These are phyloP conservation scores for Amphiprion clarkii DNA, from an alignment of 2,797 vertebrate genomes.

Conservation along the genomic window DNA sequence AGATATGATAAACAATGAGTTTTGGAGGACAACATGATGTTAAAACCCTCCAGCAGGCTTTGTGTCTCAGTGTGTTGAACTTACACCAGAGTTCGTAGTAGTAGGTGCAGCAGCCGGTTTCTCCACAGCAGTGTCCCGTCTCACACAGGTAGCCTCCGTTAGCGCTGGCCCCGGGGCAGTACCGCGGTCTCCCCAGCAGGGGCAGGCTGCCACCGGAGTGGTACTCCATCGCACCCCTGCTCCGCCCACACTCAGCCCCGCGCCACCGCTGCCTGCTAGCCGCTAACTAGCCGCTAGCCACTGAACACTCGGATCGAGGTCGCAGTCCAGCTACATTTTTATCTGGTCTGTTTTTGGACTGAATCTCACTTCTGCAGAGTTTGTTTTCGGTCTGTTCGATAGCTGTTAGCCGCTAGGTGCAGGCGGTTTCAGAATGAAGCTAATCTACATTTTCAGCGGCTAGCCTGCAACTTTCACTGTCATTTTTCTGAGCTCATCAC, in stretches of 20 bases:
- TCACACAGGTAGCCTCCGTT: constrained; percentile 94
- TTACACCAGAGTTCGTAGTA: constrained; percentile 98
- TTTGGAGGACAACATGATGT: no score
- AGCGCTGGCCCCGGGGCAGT: constrained; percentile 90
- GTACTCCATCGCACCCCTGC: constrained; percentile 87
- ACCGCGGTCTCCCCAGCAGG: constrained; percentile 88
- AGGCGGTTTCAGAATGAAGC: not conserved
- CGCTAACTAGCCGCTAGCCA: constrained; percentile 57
- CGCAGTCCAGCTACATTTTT: constrained; percentile 63
- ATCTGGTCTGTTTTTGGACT: not conserved
- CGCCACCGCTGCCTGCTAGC: constrained; percentile 63
- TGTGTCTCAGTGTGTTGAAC: constrained; percentile 30
- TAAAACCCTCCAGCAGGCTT: no score
- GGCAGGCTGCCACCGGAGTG: constrained; percentile 87
- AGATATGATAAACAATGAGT: no score
- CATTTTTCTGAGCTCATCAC: not conserved
- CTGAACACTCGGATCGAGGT: not conserved
- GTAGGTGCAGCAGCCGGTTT: constrained; percentile 97
- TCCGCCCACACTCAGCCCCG: constrained; percentile 49
- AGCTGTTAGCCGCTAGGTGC: constrained; percentile 7
- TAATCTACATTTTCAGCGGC: constrained; percentile 56
- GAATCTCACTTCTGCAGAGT: not conserved
- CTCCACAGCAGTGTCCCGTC: constrained; percentile 96
- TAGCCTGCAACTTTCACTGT: not conserved
- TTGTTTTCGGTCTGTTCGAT: not conserved